Evolutionary conservation across 2,113 vertebrate species (phyloP), one percentile per base, ranked within the genome.

Genomic region (Camelus dromedarius): DNA sequence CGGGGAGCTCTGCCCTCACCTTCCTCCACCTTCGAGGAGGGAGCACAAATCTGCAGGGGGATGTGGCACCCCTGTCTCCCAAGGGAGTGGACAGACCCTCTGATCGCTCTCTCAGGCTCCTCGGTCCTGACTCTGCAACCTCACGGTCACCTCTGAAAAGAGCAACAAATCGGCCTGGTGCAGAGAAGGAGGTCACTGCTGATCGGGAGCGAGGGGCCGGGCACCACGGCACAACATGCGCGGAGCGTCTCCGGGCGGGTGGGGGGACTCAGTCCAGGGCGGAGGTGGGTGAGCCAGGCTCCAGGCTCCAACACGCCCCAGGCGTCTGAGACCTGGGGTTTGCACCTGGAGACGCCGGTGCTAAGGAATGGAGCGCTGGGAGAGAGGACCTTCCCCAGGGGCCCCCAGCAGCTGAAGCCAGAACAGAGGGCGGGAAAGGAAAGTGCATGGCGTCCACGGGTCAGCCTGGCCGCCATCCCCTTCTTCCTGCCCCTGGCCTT

Each of bases 1-100:
- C 4, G 6, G 54, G 56, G 0, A 0, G 0, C 42, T 4, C 42
- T 22, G 15, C n/a, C 19, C n/a, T n/a, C 3, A 30, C 6, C 16
- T 48, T 54, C 35, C 9, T 70, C 20, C 9, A 79, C 8, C 0
- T 15, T 6, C 11, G 16, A 15, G 6, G 15, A 46, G 70, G 8
- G 12, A 2, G n/a, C 0, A 20, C 3, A 15, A 15, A 42, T n/a
- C 60, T 8, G 10, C 24, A 8, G 12, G 35, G 18, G 15, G 54
- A 8, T 69, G 0, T 35, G 12, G 46, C 69, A 38, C n/a, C 8
- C 58, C 15, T 16, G 2, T 4, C 52, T 10, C 7, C 46, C 66
- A 12, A 52, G 62, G 0, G 16, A 19, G 30, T 13, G 19, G 42
- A 69, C 42, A 15, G 13, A 66, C 35, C 8, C 6, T 42, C 11